A percentile compares a stretch with the other conserved stretches of the same genome.
Conservation (phyloP, 2,113 vertebrate genomes). For the Lucifuga dentata region DNA sequence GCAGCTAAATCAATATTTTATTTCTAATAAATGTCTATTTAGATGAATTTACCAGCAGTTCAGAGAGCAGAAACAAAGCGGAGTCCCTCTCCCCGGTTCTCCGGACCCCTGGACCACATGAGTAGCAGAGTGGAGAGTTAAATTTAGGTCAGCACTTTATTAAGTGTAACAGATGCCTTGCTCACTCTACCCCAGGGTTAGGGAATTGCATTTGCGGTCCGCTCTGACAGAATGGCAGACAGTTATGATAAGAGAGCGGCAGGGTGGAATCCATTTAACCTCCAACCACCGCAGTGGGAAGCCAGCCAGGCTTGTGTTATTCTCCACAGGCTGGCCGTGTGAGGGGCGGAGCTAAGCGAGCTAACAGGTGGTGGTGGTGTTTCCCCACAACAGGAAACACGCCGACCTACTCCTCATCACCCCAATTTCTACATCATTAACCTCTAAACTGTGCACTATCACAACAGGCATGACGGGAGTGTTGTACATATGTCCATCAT, state of each 20-base stretch:
- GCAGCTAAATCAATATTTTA: not conserved
- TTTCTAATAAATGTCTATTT: constrained; percentile 9
- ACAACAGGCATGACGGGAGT: too few species aligned
- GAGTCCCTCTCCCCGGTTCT: constrained; percentile 13
- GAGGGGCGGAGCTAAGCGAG: not conserved
- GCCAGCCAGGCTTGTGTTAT: constrained; percentile 41
- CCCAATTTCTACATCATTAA: constrained; percentile 67
- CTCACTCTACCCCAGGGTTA: constrained; percentile 58
- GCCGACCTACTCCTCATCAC: constrained; percentile 33
- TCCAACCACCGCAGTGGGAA: constrained; percentile 47
- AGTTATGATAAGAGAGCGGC: constrained; percentile 79
- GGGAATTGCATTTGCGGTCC: constrained; percentile 76
- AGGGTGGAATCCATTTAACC: constrained; percentile 76
- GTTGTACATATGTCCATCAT: constrained; percentile 2
- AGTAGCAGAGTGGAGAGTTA: constrained; percentile 55
- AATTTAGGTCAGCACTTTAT: constrained; percentile 80
- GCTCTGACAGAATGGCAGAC: constrained; percentile 69
- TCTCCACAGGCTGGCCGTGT: constrained; percentile 40
- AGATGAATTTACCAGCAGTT: constrained; percentile 27
- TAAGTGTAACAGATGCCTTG: constrained; percentile 76
- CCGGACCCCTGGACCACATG: constrained; percentile 31
- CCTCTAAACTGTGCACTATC: too few species aligned
- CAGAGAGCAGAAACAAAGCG: constrained; percentile 25
- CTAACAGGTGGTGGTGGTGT: constrained; percentile 52
- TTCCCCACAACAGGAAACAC: constrained; percentile 48